A percentile compares a stretch with the other conserved stretches of the same genome.
phyloP scores from a whole-genome alignment of 1,140 invertebrate genomes.

The Myzus persicae region DNA sequence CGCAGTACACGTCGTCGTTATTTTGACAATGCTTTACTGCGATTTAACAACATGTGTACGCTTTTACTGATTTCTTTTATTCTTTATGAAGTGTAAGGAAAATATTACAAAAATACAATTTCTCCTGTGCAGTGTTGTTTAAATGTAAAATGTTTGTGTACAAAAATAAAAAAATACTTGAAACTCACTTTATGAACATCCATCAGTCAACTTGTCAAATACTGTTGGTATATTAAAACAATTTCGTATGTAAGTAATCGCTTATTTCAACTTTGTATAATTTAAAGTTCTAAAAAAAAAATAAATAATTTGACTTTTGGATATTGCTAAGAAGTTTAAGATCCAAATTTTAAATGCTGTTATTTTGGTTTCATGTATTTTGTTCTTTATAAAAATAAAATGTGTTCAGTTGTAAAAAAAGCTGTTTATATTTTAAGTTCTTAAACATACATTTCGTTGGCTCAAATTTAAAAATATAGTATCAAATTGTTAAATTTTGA shows the following conservation, averaged over 20 bases:
- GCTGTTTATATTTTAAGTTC: background rate
- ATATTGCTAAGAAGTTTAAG: background rate
- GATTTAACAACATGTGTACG: background rate
- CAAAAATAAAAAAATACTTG: background rate
- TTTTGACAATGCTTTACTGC: background rate
- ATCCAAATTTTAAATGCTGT: background rate
- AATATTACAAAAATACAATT: background rate
- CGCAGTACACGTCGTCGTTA: no score
- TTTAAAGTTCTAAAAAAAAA: background rate
- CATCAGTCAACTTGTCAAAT: conserved; percentile 14
- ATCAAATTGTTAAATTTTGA: background rate
- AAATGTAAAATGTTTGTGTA: background rate
- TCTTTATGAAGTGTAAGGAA: background rate
- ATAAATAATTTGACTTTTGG: background rate
- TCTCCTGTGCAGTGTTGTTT: background rate
- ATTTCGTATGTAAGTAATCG: background rate
- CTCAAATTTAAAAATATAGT: background rate
- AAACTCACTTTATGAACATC: background rate
- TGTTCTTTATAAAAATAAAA: background rate
- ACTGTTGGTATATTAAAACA: background rate
- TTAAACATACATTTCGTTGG: background rate
- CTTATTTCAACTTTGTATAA: background rate
- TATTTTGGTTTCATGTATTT: background rate
- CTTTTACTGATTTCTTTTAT: background rate
- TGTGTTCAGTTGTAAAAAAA: background rate